Conservation (phyloP, 2,113 vertebrate species). For the Pangasianodon hypophthalmus region DNA sequence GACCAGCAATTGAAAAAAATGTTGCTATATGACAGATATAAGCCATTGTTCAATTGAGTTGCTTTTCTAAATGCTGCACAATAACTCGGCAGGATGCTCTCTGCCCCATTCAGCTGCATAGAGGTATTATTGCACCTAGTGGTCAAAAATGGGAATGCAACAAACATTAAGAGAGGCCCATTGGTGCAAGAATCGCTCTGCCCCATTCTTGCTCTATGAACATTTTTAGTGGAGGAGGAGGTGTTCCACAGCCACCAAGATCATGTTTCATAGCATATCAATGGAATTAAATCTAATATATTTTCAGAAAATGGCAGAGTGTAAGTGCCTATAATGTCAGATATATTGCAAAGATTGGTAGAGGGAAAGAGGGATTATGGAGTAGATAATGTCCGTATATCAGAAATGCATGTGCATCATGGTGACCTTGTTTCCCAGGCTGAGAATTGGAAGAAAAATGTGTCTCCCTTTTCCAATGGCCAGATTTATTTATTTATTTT, state of each 20-base stretch:
- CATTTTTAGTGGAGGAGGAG: background rate
- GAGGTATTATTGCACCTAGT: background rate
- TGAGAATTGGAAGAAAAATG: background rate
- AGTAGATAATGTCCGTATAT: background rate
- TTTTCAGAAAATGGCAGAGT: background rate
- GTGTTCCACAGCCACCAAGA: background rate
- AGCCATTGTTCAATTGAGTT: background rate
- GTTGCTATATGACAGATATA: background rate
- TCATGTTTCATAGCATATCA: conserved; percentile 7
- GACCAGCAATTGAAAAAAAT: background rate
- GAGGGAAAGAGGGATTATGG: background rate
- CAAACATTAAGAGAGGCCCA: too few relatives aligned
- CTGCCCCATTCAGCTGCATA: background rate
- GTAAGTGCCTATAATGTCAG: background rate
- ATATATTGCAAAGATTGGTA: background rate
- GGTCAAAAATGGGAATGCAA: background rate
- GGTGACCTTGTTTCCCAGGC: background rate
- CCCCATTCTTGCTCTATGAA: background rate
- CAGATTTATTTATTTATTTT: background rate
- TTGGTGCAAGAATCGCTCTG: too few relatives aligned
- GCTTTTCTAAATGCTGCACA: background rate
- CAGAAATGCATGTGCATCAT: background rate
- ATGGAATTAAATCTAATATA: background rate
- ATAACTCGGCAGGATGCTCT: too few relatives aligned
- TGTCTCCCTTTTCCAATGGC: background rate